Evolutionary conservation across 2,113 vertebrate genomes (phyloP).

Genomic region (Fregata magnificens): DNA sequence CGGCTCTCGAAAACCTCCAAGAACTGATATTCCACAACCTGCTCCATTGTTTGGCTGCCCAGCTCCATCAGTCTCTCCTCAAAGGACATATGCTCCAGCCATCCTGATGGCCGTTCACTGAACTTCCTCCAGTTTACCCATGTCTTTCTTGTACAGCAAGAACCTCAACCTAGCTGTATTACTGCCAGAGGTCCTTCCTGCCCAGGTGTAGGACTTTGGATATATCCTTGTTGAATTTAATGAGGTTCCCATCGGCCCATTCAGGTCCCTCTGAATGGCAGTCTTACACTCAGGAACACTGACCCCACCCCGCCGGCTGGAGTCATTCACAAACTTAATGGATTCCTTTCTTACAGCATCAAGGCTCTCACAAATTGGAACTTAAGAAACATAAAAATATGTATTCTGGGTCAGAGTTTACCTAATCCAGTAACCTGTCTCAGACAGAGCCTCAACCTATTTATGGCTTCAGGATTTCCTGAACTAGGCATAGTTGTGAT

Average conservation of each 20-base stretch:
- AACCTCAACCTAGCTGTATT: neutral
- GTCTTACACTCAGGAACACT: neutral
- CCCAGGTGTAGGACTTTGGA: neutral
- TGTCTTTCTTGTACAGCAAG: neutral
- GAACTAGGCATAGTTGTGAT: neutral
- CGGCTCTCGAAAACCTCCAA: neutral
- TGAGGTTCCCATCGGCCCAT: neutral
- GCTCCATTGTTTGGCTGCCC: neutral
- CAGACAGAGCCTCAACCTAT: neutral
- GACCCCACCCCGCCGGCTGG: accelerated
- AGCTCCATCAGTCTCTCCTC: neutral
- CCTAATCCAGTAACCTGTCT: neutral
- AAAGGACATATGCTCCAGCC: neutral
- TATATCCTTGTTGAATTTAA: neutral
- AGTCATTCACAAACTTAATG: neutral
- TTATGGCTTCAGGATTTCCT: neutral
- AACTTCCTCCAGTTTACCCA: neutral
- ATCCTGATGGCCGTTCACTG: neutral
- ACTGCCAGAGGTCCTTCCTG: neutral
- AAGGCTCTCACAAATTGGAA: neutral
- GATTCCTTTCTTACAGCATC: neutral
- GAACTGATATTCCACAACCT: neutral
- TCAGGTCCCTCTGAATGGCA: neutral
- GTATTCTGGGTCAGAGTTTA: neutral
- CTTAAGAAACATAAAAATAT: neutral